These are phyloP conservation scores for Climacteris rufus DNA, from an alignment of 2,113 vertebrate genomes.

Conservation along the genomic window DNA sequence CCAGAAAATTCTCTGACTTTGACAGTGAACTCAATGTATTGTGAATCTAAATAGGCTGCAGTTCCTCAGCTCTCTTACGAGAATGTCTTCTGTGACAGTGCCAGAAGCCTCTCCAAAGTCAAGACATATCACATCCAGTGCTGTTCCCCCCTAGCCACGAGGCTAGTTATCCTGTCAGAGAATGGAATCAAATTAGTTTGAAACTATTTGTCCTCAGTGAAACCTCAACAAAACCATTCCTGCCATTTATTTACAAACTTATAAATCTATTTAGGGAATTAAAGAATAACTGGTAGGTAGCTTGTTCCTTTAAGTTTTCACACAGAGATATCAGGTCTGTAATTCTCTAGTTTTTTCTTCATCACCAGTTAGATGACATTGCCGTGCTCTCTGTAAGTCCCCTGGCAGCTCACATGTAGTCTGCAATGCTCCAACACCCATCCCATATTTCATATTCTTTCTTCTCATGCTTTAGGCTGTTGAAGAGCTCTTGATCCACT, in stretches of 20 bases:
- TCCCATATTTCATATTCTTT: rapidly evolving
- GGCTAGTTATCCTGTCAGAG: conserved; percentile 10
- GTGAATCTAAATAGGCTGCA: not conserved
- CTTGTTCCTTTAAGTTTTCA: not conserved
- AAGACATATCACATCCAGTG: conserved; percentile 20
- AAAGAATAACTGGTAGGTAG: not conserved
- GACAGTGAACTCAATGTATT: not conserved
- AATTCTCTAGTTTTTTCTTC: not conserved
- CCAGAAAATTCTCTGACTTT: not conserved
- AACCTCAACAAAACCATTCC: not conserved
- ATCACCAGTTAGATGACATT: not conserved
- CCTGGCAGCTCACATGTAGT: not conserved
- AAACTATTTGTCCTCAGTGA: not conserved
- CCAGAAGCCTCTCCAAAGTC: conserved; percentile 36
- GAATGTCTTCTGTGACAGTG: conserved; percentile 4
- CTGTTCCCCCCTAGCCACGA: not conserved
- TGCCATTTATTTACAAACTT: not conserved
- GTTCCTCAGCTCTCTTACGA: not conserved
- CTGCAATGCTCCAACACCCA: not conserved
- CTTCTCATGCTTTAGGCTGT: not conserved
- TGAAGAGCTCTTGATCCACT: not conserved
- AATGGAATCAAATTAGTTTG: not conserved
- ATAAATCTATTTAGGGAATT: not conserved
- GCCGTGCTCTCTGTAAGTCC: not conserved
- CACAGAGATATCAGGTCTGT: not conserved